Percentiles rank a stretch among this genome's conserved stretches.
These are phyloP conservation scores for Chrosomus eos DNA, from an alignment of 2,797 vertebrate genomes.

Conservation along the genomic window DNA sequence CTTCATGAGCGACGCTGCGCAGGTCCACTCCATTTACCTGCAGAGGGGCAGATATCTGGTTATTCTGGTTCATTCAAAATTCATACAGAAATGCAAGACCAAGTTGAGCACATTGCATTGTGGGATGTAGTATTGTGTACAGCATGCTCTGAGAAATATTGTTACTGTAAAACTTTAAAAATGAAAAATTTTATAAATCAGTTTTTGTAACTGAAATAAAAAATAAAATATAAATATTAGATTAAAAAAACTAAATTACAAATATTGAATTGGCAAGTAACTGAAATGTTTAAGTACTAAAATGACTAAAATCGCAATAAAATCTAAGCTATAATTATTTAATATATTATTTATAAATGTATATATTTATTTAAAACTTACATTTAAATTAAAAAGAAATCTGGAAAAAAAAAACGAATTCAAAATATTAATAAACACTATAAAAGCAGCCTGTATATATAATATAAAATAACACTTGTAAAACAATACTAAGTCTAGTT, in stretches of 20 bases:
- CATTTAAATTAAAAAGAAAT: neutral
- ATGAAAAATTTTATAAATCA: neutral
- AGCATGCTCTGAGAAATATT: neutral
- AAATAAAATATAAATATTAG: neutral
- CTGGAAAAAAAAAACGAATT: neutral
- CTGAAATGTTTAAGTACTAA: too few species aligned
- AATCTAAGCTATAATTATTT: neutral
- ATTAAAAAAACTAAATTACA: neutral
- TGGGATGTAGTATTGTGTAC: neutral
- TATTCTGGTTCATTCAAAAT: too few species aligned
- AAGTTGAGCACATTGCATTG: neutral
- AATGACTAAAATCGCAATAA: neutral
- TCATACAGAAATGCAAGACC: too few species aligned
- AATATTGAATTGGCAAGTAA: neutral
- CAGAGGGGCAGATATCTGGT: neutral
- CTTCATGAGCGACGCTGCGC: constrained; percentile 86
- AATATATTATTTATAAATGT: neutral
- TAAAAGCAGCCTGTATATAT: neutral
- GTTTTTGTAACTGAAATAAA: neutral
- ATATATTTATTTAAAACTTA: neutral
- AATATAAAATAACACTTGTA: neutral
- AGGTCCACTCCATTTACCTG: constrained; percentile 93
- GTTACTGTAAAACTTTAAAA: neutral
- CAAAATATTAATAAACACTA: neutral
- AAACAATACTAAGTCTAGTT: neutral